Conservation (phyloP, 2,888 invertebrate genomes). For the Plebejus anna region DNA sequence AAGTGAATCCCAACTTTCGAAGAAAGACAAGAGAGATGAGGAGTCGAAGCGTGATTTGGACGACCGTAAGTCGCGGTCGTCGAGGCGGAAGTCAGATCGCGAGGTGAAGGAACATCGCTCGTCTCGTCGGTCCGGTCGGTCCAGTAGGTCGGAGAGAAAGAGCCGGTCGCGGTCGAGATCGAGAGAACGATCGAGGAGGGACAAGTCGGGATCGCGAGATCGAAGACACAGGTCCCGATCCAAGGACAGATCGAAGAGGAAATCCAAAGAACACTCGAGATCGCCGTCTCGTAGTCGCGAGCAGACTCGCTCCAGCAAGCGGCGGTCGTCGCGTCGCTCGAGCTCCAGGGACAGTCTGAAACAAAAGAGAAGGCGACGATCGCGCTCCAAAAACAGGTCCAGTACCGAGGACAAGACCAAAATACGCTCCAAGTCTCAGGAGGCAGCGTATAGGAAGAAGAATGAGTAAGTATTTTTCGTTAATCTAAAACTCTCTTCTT, state of each 20-base stretch:
- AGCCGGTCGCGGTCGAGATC: constrained; percentile 52
- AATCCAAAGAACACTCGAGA: constrained; percentile 53
- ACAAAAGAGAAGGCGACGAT: constrained; percentile 41
- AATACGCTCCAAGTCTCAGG: constrained; percentile 67
- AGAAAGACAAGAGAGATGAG: constrained; percentile 48
- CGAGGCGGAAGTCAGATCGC: constrained; percentile 54
- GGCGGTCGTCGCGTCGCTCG: constrained; percentile 44
- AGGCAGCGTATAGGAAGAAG: constrained; percentile 52
- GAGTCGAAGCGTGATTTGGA: constrained; percentile 61
- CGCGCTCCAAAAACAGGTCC: constrained; percentile 46
- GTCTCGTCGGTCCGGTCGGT: constrained; percentile 44
- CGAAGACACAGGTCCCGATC: constrained; percentile 57
- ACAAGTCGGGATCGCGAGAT: constrained; percentile 54
- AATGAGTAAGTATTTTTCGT: constrained; percentile 57
- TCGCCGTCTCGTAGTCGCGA: constrained; percentile 52
- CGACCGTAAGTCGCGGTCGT: constrained; percentile 56
- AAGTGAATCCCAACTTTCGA: constrained; percentile 44
- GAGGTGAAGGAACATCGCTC: constrained; percentile 57
- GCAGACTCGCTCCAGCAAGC: constrained; percentile 47
- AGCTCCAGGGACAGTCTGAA: constrained; percentile 41
- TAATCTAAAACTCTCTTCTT: not conserved
- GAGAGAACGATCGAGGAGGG: constrained; percentile 50
- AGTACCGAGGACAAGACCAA: constrained; percentile 55
- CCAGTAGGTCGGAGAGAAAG: constrained; percentile 47
- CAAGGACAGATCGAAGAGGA: constrained; percentile 51